Evolutionary conservation across 2,797 vertebrate genomes (phyloP), one percentile per base, ranked within the genome.

Genomic region (Chiloscyllium punctatum): DNA sequence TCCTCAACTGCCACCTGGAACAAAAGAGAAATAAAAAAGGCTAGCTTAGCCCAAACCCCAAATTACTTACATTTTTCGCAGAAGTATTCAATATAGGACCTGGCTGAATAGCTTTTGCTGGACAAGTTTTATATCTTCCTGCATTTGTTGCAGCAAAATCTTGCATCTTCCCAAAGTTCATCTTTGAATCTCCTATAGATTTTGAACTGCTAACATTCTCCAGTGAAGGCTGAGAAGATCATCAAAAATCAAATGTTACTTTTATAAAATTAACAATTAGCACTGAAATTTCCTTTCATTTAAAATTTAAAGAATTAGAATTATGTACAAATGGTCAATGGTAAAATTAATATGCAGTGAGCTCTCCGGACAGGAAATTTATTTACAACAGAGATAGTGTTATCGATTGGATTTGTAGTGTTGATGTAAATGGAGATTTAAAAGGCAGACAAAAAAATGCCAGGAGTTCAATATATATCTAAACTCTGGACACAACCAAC

Each of bases 161-260:
- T 95, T 95, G 94, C 71, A 95, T 95, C 57, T 95, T 95, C 15
- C 94, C 94, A 53, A 95, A 74, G 94, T 95, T 95, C 94, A 95
- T 33, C 48, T 72, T 95, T 77, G 94, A 95, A 72, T 95, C 94
- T 13, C 94, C 94, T 53, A 95, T 74, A 77, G 94, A 95, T 57
- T 95, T 95, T 51, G 94, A 53, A n/a, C 94, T 77, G 94, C 27
- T 95, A 77, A 77, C 72, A 77, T 95, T 95, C 15, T 95, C 94
- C 57, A 51, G 13, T 53, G 94, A 95, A 77, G 94, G 71, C 94
- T 95, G 94, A 94, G 92, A 53, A 95, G 30, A n/a, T 18, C 51
- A 71, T 30, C 42, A 74, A 51, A 72, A 72, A 77, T 53, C 30
- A 66, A 90, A 57, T 53, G 57, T 91, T n/a, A 91, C 53, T 91